Conservation (phyloP, 1,140 invertebrate genomes). For the Nebria ingens region DNA sequence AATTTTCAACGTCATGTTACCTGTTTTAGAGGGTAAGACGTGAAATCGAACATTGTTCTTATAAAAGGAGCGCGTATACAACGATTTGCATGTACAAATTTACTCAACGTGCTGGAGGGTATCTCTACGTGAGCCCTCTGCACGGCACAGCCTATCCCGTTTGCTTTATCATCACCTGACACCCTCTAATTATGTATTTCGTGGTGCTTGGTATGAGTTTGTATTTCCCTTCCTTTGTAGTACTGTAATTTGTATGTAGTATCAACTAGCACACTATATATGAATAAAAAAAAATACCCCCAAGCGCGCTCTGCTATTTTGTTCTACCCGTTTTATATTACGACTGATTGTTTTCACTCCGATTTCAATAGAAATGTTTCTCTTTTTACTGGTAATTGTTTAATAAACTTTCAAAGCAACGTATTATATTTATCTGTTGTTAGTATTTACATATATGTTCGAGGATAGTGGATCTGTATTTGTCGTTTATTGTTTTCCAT, state of each 20-base stretch:
- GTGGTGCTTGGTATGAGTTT: not conserved
- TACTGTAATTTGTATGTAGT: conserved; percentile 1
- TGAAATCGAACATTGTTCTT: not conserved
- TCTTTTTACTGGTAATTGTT: not conserved
- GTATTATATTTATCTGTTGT: too few relatives aligned
- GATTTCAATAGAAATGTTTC: conserved; percentile 7
- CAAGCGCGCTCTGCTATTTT: not conserved
- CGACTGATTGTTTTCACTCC: conserved; percentile 19
- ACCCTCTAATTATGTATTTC: conserved; percentile 9
- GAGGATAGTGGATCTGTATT: not conserved
- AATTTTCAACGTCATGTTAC: not conserved
- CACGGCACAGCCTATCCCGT: not conserved
- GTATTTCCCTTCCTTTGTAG: conserved; percentile 1
- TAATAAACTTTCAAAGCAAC: not conserved
- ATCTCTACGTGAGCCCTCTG: not conserved
- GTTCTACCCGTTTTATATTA: conserved; percentile 14
- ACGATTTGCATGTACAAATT: conserved; percentile 5
- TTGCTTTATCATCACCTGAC: conserved; percentile 6
- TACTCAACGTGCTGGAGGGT: not conserved
- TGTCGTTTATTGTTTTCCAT: too few relatives aligned
- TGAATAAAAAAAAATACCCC: too few relatives aligned
- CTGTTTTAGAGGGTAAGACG: not conserved
- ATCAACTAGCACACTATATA: too few relatives aligned
- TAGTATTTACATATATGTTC: too few relatives aligned
- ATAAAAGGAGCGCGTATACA: not conserved